These are phyloP conservation scores for Kuschelorhynchus macadamiae DNA, from an alignment of 2,888 invertebrate species.

Conservation along the genomic window DNA sequence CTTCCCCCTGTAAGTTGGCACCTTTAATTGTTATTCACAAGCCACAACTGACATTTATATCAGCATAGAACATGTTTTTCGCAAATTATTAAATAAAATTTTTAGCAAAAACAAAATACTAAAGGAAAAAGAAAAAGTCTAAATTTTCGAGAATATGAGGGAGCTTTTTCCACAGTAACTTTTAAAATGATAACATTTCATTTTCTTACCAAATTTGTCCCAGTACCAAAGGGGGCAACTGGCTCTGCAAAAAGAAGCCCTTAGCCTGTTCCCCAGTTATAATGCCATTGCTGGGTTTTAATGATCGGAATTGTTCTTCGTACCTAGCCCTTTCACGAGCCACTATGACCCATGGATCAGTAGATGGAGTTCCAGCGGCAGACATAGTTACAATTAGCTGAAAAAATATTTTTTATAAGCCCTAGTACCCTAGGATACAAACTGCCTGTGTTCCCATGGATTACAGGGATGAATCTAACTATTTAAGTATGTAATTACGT, in stretches of 20 bases:
- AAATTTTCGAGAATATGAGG: no score
- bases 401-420: neutral
- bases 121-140: no score
- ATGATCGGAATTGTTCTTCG: conserved; percentile 90
- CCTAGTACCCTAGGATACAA: neutral
- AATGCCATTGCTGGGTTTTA: conserved; percentile 89
- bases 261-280: conserved; percentile 95
- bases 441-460: neutral
- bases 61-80: no score
- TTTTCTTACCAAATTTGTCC: conserved; percentile 92
- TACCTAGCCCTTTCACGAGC: conserved; percentile 90
- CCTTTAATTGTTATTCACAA: no score
- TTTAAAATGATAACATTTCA: conserved; percentile 1
- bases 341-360: conserved; percentile 90
- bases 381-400: conserved; percentile 58
- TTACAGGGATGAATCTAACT: neutral
- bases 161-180: neutral
- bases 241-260: conserved; percentile 91
- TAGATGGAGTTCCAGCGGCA: conserved; percentile 66
- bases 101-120: no score
- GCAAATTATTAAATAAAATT: no score
- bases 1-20: no score
- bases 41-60: no score
- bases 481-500: neutral
- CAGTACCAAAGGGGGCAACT: conserved; percentile 88